Conservation (phyloP, 2,797 vertebrate species). For the Cossypha polioptera region DNA sequence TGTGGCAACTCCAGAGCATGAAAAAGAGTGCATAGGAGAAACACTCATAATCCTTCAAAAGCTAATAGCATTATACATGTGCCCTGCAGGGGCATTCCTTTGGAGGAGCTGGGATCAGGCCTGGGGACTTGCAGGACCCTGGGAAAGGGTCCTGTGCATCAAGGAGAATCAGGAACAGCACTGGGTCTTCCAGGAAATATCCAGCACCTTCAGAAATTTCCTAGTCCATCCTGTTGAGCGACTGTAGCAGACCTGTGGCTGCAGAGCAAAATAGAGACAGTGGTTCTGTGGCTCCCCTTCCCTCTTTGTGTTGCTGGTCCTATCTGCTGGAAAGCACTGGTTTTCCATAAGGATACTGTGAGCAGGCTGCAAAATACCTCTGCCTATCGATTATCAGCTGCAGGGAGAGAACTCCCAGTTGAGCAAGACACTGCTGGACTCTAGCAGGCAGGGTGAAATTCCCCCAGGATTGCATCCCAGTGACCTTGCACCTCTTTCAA, state of each 20-base stretch:
- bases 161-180: background rate
- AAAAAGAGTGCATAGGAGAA: background rate
- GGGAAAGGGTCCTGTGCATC: too few species aligned
- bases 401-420: background rate
- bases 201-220: background rate
- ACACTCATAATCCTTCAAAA: background rate
- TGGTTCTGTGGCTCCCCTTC: background rate
- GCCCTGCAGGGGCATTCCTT: background rate
- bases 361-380: background rate
- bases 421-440: background rate
- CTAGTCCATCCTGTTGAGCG: background rate
- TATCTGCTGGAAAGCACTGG: rapidly evolving
- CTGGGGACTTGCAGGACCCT: background rate
- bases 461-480: background rate
- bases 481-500: background rate
- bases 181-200: background rate
- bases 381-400: background rate
- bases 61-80: background rate
- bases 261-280: background rate
- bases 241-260: rapidly evolving
- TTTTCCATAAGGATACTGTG: background rate
- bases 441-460: background rate
- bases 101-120: background rate
- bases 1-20: background rate
- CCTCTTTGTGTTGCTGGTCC: background rate